Percentiles rank a stretch among this genome's conserved stretches.
These are phyloP conservation scores for Mythimna albipuncta DNA, from an alignment of 2,888 invertebrate genomes.

Conservation along the genomic window DNA sequence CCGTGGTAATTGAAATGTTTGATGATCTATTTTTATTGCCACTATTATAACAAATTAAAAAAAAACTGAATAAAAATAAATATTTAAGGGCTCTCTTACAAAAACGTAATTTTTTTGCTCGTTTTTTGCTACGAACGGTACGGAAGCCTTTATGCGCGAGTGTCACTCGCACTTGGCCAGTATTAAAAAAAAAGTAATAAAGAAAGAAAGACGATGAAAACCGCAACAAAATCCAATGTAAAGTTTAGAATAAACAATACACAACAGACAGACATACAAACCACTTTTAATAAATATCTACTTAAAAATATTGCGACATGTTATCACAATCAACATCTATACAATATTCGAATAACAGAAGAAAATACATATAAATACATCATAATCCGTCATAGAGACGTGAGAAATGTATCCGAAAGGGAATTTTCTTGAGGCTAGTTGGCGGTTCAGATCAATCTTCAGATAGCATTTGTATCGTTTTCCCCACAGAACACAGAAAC, in stretches of 20 bases:
- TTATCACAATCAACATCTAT: conserved; percentile 60
- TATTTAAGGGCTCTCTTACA: too few species aligned
- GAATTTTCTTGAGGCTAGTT: conserved; percentile 58
- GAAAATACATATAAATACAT: conserved; percentile 73
- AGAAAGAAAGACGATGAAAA: neutral
- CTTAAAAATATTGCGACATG: neutral
- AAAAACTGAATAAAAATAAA: too few species aligned
- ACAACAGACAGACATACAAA: neutral
- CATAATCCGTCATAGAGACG: conserved; percentile 80
- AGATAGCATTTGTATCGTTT: conserved; percentile 40
- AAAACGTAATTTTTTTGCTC: too few species aligned
- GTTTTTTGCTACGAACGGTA: too few species aligned
- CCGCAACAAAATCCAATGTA: neutral
- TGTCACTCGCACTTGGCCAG: too few species aligned
- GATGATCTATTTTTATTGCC: too few species aligned
- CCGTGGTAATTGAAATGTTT: too few species aligned
- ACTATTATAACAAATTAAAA: too few species aligned
- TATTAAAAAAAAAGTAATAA: too few species aligned
- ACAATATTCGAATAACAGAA: conserved; percentile 65
- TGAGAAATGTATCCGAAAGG: conserved; percentile 64
- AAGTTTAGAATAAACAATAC: neutral
- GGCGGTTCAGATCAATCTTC: conserved; percentile 58
- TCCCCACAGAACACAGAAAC: conserved; percentile 2
- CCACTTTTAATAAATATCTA: neutral
- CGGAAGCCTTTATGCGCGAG: too few species aligned